Evolutionary conservation across 2,888 invertebrate species (phyloP), one percentile per base, ranked within the genome.

Genomic region (Odontothrips loti): DNA sequence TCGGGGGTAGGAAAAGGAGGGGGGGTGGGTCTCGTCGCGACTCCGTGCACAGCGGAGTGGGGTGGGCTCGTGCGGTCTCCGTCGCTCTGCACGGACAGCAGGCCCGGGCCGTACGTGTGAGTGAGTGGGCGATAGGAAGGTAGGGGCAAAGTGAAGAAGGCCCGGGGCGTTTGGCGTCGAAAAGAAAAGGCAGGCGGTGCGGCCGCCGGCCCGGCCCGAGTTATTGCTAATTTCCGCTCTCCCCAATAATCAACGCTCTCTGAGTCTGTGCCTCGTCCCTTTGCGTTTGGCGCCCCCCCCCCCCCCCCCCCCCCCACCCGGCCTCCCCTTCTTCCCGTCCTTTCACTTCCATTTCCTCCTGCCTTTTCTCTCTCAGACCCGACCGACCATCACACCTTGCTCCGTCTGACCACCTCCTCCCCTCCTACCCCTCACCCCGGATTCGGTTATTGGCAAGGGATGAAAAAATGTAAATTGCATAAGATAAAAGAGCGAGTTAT

Each of bases 171-270:
- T 43, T 43, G 34, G 34, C 34, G 34, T 43, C 34, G 58, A 27
- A 27, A 75, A 27, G 68, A 75, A 75, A 27, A 75, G 68, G 68
- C 68, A 11, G 11, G 23, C n/a, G 51, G 51, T 1, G 12, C 27
- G 68, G 68, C 27, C 23, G n/a, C n/a, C 68, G 8, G 68, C 23
- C 27, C 58, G 58, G 17, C 6, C 68, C 68, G 68, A 75, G 68
- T 75, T 75, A 75, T 75, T 75, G 68, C 68, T 75, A 75, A 75
- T 75, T 75, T 75, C 68, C 68, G 68, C 27, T 75, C 58, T 15
- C 58, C 58, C 68, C 68, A 75, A 75, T 75, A 75, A 27, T 75
- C 68, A 75, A 75, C 68, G 68, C 68, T 27, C 9, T 4, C 27
- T 27, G 8, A 10, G 1, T 27, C 34, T 43, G 34, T 43, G 34